These are phyloP conservation scores for Apotomis betuletana DNA, from an alignment of 2,888 invertebrate genomes.

Conservation along the genomic window DNA sequence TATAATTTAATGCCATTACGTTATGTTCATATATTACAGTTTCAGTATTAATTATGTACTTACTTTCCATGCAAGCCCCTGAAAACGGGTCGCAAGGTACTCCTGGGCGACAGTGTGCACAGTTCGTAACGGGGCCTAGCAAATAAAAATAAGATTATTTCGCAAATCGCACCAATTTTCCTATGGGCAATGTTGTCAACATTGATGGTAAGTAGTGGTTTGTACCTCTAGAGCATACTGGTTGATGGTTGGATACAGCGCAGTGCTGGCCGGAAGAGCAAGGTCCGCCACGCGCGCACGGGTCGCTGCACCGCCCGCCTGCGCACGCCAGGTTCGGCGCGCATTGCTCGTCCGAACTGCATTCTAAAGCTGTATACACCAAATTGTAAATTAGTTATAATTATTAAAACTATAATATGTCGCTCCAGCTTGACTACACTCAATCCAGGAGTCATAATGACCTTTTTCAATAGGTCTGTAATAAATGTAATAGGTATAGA, in stretches of 20 bases:
- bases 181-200: not conserved
- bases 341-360: slow-evolving; percentile 91
- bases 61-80: slow-evolving; percentile 93
- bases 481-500: too few relatives aligned
- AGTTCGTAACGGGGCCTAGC: slow-evolving; percentile 74
- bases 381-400: slow-evolving; percentile 40
- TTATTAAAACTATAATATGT: not conserved
- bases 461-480: too few relatives aligned
- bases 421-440: not conserved
- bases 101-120: slow-evolving; percentile 91
- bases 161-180: not conserved
- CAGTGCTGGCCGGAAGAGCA: slow-evolving; percentile 91
- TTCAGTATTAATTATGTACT: slow-evolving; percentile 58
- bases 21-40: slow-evolving; percentile 2
- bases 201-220: not conserved
- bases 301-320: slow-evolving; percentile 90
- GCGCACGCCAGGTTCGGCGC: slow-evolving; percentile 90
- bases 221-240: slow-evolving; percentile 90
- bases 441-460: not conserved
- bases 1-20: slow-evolving; percentile 30
- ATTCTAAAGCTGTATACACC: slow-evolving; percentile 88
- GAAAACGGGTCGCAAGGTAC: slow-evolving; percentile 90
- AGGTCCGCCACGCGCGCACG: slow-evolving; percentile 89
- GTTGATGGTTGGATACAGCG: slow-evolving; percentile 91
- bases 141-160: slow-evolving; percentile 21